Base-by-base conservation (phyloP, 2,113 vertebrate species). In the Ameiurus melas region DNA sequence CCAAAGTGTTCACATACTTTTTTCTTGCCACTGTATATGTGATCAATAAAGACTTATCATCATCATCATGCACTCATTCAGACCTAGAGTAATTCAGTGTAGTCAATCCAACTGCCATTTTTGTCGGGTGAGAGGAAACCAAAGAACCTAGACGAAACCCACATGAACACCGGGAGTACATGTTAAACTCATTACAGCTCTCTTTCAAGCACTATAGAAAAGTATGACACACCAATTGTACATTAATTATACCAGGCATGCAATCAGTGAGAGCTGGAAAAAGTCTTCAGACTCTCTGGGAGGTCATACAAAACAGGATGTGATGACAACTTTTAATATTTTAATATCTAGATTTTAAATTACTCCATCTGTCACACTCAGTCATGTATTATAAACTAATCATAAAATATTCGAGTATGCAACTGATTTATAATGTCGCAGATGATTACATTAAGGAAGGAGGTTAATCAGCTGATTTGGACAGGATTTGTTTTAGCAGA, bases 341-440 rank as follows among this genome's bases (percentile, higher is more conserved):
- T 80, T 68, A 58, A 85, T 58, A 79, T 81, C 53, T 64, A 85
- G 39, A 88, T 78, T 73, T 77, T 77, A 85, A 86, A 85, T 36
- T 8, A 85, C 43, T 36, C 16, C 39, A 60, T 80, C 71, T 73
- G 19, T 55, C 30, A 33, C 60, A 39, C 58, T 83, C 53, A 91
- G 62, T 89, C 86, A 92, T 89, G 82, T 89, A 92, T 90, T 89
- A 94, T 93, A 93, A 89, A 85, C 91, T 92, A 92, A 91, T 92
- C 85, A 91, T 85, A 91, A 85, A 86, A 33, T 92, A 89, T 71
- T 86, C 30, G 85, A 85, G 70, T 78, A 83, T 85, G 85, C 55
- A 86, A 83, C 92, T 83, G 88, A 92, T 93, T 92, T 91, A 14
- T 78, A 83, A 13, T 79, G 13, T 55, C 47, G n/a, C 14, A 55